Base-by-base conservation (phyloP, 2,888 invertebrate genomes). In the Muscina levida region DNA sequence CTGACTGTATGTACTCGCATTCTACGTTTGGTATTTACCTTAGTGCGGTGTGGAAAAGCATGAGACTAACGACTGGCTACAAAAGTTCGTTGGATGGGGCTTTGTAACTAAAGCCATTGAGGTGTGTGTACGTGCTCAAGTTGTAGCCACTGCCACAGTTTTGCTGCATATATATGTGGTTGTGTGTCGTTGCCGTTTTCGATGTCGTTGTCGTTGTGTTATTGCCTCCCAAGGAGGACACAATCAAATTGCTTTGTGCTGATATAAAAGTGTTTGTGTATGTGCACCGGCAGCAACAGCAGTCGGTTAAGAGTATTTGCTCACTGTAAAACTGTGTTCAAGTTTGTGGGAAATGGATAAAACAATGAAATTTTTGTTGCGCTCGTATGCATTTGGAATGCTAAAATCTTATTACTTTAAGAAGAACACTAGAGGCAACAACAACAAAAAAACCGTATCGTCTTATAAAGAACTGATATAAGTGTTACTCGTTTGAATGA, bases 91-190 rank as follows among this genome's bases (percentile, higher is more conserved):
- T 48, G 3, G 1, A 22, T 62, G 42, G 62, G 22, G 31, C 3
- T 31, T 19, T 19, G 26, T 42, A 44, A 65, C 72, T 72, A 56
- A 68, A 75, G 56, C 65, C 56, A 72, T 67, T 72, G 62, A 72
- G 72, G 76, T 66, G 42, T 56, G 26, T 56, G 79, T 79, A 79
- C 79, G 76, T 79, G 79, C 72, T 79, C 48, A 79, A 79, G 72
- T 72, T 65, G 46, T 51, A 67, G 71, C 68, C 65, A 79, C n/a
- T n/a, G n/a, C 72, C 67, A n/a, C 17, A 72, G n/a, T 62, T 62
- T 62, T 11, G 17, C 22, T 39, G 62, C 11, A 59, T 11, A n/a
- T n/a, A n/a, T n/a, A n/a, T n/a, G n/a, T n/a, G n/a, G n/a, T n/a
- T n/a, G 59, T 59, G 15, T 26, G 15, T 19, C 31, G 57, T 10